Evolutionary conservation across 1,140 invertebrate genomes (phyloP).

Genomic region (Glossosoma conforme): DNA sequence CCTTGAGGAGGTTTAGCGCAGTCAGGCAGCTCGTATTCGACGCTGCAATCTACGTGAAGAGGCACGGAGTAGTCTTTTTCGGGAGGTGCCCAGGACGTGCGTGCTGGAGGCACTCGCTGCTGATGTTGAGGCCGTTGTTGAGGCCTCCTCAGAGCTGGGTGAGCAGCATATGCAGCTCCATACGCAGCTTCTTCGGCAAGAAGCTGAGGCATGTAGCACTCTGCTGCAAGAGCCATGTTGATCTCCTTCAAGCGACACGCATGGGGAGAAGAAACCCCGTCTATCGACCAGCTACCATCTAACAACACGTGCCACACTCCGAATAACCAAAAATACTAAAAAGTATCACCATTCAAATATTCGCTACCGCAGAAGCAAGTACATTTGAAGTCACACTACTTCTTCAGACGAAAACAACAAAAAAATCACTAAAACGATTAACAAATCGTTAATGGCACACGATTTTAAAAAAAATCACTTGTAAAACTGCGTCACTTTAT

Average conservation of each 20-base stretch:
- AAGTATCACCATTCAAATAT: not conserved
- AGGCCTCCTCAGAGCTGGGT: not conserved
- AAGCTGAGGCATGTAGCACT: constrained; percentile 19
- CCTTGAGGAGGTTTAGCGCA: constrained; percentile 75
- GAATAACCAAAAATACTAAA: not conserved
- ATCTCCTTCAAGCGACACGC: not conserved
- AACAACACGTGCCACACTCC: not conserved
- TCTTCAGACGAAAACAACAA: too few relatives aligned
- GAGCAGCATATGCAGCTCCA: too few relatives aligned
- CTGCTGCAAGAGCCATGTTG: constrained; percentile 25
- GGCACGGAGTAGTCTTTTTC: constrained; percentile 72
- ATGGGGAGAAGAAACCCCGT: not conserved
- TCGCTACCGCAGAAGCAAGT: not conserved
- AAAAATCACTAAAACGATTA: too few relatives aligned
- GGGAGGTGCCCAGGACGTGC: constrained; percentile 33
- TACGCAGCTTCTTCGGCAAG: constrained; percentile 7
- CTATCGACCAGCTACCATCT: not conserved
- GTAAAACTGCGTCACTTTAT: not conserved
- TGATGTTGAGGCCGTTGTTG: constrained; percentile 5
- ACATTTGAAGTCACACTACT: not conserved
- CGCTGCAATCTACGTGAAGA: constrained; percentile 77
- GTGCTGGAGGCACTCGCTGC: constrained; percentile 3
- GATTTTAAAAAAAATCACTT: not conserved
- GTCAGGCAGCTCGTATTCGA: constrained; percentile 78
- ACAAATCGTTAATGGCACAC: too few relatives aligned